A percentile compares a stretch with the other conserved stretches of the same genome.
Evolutionary conservation across 2,888 invertebrate genomes (phyloP).

Genomic region (Hydriomena furcata): DNA sequence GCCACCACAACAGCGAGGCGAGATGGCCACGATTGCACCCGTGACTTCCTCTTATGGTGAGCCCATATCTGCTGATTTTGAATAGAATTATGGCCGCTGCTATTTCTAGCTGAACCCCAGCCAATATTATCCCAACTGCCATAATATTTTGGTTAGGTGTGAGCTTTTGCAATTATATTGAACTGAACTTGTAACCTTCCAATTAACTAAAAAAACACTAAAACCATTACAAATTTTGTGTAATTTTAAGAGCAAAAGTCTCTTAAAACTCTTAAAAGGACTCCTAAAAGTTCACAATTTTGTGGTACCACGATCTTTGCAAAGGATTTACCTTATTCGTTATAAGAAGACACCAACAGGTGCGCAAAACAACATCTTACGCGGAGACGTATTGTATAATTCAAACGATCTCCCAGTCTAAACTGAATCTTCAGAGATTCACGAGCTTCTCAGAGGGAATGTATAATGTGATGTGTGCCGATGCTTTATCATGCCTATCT

Average conservation of each 20-base stretch:
- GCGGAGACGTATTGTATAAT: slow-evolving; percentile 51
- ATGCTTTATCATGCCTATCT: slow-evolving; percentile 39
- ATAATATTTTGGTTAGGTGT: slow-evolving; percentile 17
- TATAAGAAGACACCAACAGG: slow-evolving; percentile 40
- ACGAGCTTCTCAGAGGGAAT: slow-evolving; percentile 47
- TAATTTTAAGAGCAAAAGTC: too few species aligned
- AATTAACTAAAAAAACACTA: too few species aligned
- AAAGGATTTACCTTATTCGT: slow-evolving; percentile 32
- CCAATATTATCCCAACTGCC: slow-evolving; percentile 29
- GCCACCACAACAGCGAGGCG: slow-evolving; percentile 54
- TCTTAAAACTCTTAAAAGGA: too few species aligned
- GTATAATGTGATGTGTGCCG: slow-evolving; percentile 49
- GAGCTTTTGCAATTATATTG: not conserved
- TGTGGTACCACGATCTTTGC: slow-evolving; percentile 32
- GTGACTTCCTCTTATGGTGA: slow-evolving; percentile 74
- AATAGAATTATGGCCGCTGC: slow-evolving; percentile 66
- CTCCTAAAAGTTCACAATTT: not conserved
- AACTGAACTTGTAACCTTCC: too few species aligned
- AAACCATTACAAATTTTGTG: too few species aligned
- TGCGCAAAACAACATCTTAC: slow-evolving; percentile 45
- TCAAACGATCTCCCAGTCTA: slow-evolving; percentile 49
- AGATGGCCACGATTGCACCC: slow-evolving; percentile 73
- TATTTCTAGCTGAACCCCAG: slow-evolving; percentile 31
- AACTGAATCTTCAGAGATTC: slow-evolving; percentile 49
- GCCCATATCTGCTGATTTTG: slow-evolving; percentile 67